Conservation (phyloP, 2,113 vertebrate species). For the Jacana jacana region DNA sequence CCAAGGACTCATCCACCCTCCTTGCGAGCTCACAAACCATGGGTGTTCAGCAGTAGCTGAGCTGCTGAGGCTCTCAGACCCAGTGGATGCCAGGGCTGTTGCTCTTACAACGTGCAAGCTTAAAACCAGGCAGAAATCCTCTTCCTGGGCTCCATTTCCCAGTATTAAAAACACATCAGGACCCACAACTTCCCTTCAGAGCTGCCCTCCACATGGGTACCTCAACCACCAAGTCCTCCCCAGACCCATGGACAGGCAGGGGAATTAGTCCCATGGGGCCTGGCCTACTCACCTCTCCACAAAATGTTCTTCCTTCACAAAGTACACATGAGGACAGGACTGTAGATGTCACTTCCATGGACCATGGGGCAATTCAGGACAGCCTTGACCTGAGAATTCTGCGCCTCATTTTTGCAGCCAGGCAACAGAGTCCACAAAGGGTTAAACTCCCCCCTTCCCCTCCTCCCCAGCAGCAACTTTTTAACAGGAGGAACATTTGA, state of each 20-base stretch:
- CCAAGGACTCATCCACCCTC: neutral
- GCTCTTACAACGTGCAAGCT: neutral
- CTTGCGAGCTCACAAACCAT: neutral
- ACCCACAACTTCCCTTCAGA: neutral
- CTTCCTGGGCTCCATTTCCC: neutral
- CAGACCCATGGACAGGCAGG: too few relatives aligned
- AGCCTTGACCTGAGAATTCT: neutral
- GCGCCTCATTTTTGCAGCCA: neutral
- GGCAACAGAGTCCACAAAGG: neutral
- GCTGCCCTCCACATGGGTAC: fast-evolving
- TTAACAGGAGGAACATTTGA: fast-evolving
- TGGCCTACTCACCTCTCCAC: neutral
- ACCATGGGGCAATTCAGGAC: fast-evolving
- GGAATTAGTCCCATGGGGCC: neutral
- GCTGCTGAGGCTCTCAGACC: neutral
- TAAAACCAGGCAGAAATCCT: neutral
- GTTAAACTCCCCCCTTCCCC: neutral
- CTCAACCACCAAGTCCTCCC: neutral
- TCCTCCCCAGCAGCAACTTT: neutral
- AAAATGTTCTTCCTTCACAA: neutral
- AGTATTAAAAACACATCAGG: fast-evolving
- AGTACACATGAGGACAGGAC: too few relatives aligned
- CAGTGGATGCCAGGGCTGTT: neutral
- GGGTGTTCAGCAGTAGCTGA: neutral
- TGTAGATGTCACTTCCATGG: neutral